These are phyloP conservation scores for Julus scanicus DNA, from an alignment of 2,888 invertebrate genomes.

Conservation along the genomic window DNA sequence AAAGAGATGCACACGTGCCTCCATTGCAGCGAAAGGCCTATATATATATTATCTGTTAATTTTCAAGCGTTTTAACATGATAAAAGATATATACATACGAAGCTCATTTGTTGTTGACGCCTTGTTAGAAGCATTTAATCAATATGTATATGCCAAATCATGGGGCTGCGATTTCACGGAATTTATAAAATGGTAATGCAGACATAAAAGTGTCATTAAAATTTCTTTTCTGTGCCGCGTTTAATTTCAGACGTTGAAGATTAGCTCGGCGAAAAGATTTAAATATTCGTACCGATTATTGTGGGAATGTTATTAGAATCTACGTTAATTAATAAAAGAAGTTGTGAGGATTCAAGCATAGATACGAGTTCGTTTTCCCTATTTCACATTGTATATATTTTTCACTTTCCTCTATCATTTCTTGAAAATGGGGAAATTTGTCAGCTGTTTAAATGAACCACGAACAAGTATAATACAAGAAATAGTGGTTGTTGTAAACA, in stretches of 20 bases:
- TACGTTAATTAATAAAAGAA: not conserved
- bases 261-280: conserved; percentile 24
- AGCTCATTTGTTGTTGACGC: conserved; percentile 28
- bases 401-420: not conserved
- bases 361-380: not conserved
- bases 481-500: no score
- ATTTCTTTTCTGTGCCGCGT: not conserved
- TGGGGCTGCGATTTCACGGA: not conserved
- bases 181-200: not conserved
- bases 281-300: not conserved
- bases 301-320: not conserved
- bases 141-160: conserved; percentile 17
- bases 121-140: conserved; percentile 18
- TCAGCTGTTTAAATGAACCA: not conserved
- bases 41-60: conserved; percentile 24
- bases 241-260: not conserved
- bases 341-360: not conserved
- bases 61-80: conserved; percentile 18
- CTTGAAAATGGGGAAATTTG: not conserved
- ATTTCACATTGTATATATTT: not conserved
- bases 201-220: conserved; percentile 16
- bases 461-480: no score
- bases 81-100: not conserved
- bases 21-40: not conserved
- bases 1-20: not conserved